These are phyloP conservation scores for Mastomys natalensis DNA, from an alignment of 2,113 vertebrate species.

Conservation along the genomic window DNA sequence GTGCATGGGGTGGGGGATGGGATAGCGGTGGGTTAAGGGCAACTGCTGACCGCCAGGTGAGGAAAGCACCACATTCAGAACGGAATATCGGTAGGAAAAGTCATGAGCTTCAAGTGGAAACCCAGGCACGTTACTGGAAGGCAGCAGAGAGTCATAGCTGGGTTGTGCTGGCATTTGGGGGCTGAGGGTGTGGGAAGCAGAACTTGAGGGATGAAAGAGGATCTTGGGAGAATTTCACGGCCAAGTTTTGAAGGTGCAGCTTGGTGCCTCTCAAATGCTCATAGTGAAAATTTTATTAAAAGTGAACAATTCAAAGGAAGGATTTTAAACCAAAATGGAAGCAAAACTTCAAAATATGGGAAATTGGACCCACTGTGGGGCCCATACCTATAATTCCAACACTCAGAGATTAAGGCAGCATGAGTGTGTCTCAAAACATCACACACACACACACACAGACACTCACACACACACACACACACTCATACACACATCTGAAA, in stretches of 20 bases:
- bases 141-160: fast-evolving
- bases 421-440: neutral
- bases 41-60: neutral
- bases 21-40: neutral
- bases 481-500: neutral
- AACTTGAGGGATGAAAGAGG: neutral
- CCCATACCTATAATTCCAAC: neutral
- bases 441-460: neutral
- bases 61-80: too few relatives aligned
- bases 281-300: neutral
- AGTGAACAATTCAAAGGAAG: neutral
- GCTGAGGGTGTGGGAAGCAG: neutral
- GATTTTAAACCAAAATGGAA: neutral
- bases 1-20: too few relatives aligned
- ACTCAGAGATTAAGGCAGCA: neutral
- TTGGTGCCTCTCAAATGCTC: neutral
- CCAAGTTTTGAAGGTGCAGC: neutral
- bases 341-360: neutral
- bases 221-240: neutral
- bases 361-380: neutral
- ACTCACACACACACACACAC: neutral
- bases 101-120: fast-evolving
- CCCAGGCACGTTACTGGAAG: neutral
- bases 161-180: neutral
- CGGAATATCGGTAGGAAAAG: neutral